Conservation (phyloP, 2,113 vertebrate species). For the Macaca nemestrina region DNA sequence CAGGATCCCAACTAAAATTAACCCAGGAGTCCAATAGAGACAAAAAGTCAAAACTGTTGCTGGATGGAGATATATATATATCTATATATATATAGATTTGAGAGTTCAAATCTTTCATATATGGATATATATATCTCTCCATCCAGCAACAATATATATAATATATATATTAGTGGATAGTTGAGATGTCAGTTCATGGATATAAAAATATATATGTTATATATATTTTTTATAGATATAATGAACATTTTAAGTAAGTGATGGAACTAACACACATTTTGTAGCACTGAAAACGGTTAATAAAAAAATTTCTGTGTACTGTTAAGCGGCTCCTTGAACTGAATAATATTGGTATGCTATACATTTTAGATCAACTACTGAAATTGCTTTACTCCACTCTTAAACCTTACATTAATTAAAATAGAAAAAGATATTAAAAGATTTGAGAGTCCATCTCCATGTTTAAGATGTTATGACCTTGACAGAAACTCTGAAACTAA, state of each 20-base stretch:
- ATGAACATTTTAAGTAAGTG: neutral
- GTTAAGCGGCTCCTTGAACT: neutral
- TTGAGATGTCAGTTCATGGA: too few species aligned
- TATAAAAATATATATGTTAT: too few species aligned
- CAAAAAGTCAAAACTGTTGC: neutral
- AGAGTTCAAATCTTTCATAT: too few species aligned
- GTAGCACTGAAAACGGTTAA: neutral
- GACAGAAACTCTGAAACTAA: constrained; percentile 26
- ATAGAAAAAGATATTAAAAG: constrained; percentile 32
- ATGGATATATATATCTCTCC: too few species aligned
- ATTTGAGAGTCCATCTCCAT: neutral
- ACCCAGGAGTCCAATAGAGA: neutral
- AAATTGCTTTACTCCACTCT: neutral
- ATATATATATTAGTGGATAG: too few species aligned
- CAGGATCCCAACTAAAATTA: neutral
- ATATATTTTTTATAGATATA: too few species aligned
- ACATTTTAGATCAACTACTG: neutral
- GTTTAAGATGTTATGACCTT: constrained; percentile 39
- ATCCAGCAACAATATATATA: too few species aligned
- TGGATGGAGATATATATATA: neutral
- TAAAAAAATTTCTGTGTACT: neutral
- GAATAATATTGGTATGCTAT: neutral
- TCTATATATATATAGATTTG: too few species aligned
- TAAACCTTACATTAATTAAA: constrained; percentile 51
- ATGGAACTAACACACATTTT: neutral